Evolutionary conservation across 2,113 vertebrate species (phyloP), one percentile per base, ranked within the genome.

Genomic region (Daubentonia madagascariensis): DNA sequence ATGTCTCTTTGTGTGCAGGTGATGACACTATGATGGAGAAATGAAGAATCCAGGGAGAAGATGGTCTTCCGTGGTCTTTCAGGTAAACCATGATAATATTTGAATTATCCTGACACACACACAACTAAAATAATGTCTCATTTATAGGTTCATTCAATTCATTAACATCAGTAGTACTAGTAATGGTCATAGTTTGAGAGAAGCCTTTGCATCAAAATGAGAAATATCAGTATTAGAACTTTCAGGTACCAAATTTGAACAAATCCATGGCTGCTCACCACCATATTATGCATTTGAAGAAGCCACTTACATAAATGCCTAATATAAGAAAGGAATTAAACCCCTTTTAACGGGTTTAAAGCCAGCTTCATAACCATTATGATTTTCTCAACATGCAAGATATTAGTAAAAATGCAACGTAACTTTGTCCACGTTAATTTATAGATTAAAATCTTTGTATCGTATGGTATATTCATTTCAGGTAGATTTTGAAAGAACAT

Each of bases 31-130:
- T 86, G 9, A 1, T 37, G 14, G 1, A 81, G 23, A 68, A 79
- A 87, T 48, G 43, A 61, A 92, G 20, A 79, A 9, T 83, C 30
- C 48, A 14, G 11, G 76, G 23, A 92, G 22, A 72, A 63, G 3
- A 63, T 54, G 32, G 5, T 9, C 1, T 61, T 43, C 1, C 1
- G 8, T 13, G 1, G 7, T 48, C 0, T 59, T 13, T 48, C 30
- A 1, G 32, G 6, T 30, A 30, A 63, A 20, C 35, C 6, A 3
- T 5, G 3, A 37, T 4, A 32, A 14, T 37, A 72, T 43, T 43
- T 14, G 32, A 25, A 70, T 35, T 50, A 61, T 25, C 20, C 1
- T 17, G 14, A 48, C 67, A 18, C 16, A 35, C 11, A 40, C 1
- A 57, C n/a, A 78, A 20, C 63, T 0, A 1, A 73, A 86, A 32